Evolutionary conservation across 1,140 invertebrate genomes (phyloP), one percentile per base, ranked within the genome.

Genomic region (Nephotettix cincticeps): DNA sequence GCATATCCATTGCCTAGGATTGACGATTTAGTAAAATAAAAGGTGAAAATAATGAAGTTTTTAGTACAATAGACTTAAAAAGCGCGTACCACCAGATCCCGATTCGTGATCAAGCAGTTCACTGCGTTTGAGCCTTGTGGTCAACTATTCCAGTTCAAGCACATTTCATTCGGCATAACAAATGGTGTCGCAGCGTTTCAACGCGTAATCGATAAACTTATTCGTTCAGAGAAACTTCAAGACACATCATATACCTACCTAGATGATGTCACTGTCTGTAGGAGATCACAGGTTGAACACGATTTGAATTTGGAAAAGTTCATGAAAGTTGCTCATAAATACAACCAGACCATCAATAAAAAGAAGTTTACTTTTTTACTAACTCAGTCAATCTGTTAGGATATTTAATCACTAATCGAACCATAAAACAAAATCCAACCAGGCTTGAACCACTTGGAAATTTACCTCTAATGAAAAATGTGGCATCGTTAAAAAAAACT

Each of bases 111-210:
- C n/a, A n/a, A n/a, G n/a, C n/a, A n/a, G n/a, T n/a, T n/a, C 54
- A 73, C 71, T 28, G 68, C 68, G 9, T 73, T 73, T 65, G 68
- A 65, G 29, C 56, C 68, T 28, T 19, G 56, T 13, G 61, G 71
- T 19, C 30, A 70, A 47, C 68, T 73, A 6, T 76, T 71, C 47
- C 72, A 74, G 47, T 77, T 72, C 70, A 76, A 65, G 23, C 43
- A 73, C 23, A 65, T 79, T 11, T 76, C 77, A 27, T 79, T 79
- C 72, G 80, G 79, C 1, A 45, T 79, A 0, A 74, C 70, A 11
- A 75, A 77, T 63, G 69, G 75, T 36, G 74, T 74, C 0, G 13
- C 70, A 21, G 61, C 64, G 21, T 78, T 75, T 36, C 77, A 78
- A 68, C n/a, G 71, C 11, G 65, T 69, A 11, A 71, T 77, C 36